phyloP scores from a whole-genome alignment of 2,797 vertebrate genomes.

The Hemibagrus guttatus region DNA sequence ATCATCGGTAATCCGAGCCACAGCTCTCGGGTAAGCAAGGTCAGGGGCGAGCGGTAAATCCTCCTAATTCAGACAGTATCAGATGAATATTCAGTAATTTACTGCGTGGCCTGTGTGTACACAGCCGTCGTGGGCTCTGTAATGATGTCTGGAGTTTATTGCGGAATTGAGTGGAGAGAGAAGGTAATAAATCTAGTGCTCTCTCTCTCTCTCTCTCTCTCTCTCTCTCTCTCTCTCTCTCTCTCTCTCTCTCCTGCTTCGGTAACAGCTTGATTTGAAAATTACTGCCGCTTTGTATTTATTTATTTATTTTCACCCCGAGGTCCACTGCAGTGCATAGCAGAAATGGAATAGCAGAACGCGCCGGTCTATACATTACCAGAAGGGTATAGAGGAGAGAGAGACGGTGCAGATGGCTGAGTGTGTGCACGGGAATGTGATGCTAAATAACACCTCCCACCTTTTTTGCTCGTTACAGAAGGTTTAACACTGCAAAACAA shows the following conservation, averaged over 20 bases:
- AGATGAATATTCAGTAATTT: conserved; percentile 27
- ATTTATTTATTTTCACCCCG: not conserved
- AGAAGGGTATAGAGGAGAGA: not conserved
- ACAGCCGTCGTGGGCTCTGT: not conserved
- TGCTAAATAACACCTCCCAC: conserved; percentile 30
- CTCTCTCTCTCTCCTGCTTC: not conserved
- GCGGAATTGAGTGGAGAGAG: conserved; percentile 15
- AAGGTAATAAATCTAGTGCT: conserved; percentile 36
- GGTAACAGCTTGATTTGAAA: conserved; percentile 27
- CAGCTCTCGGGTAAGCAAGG: not conserved
- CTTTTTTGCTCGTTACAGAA: conserved; percentile 9
- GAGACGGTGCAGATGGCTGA: not conserved
- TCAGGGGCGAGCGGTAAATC: conserved; percentile 6
- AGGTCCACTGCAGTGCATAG: conserved; percentile 4
- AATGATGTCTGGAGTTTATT: conserved; percentile 30
- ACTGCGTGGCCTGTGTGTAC: not conserved
- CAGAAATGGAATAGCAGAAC: not conserved
- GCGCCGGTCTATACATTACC: not conserved
- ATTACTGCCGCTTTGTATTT: not conserved
- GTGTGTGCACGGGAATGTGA: not conserved
- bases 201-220: too few species aligned
- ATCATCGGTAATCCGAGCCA: not conserved
- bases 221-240: too few species aligned
- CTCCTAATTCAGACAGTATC: conserved; percentile 7
- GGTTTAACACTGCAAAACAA: conserved; percentile 18